Base-by-base conservation (phyloP, 1,140 invertebrate species). In the Pogonus chalceus region DNA sequence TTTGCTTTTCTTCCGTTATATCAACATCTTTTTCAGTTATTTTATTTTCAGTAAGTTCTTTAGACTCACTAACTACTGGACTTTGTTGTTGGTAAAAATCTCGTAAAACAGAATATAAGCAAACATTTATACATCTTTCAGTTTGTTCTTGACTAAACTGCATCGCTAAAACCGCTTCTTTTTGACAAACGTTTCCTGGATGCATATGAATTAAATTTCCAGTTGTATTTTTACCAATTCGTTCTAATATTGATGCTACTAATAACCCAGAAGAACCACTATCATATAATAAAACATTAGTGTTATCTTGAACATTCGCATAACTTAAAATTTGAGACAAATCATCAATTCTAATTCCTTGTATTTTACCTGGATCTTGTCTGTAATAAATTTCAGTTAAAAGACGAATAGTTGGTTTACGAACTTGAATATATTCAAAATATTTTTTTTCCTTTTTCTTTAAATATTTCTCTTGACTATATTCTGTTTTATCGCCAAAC, bases 381-480 rank as follows among this genome's bases (percentile, higher is more conserved):
- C 77, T 77, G 61, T 85, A 90, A 64, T 90, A 86, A 63, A 93
- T 84, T 59, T 92, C 84, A 16, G 83, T 73, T 22, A 96, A 70
- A 1, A 86, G 66, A 47, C 84, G 72, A 52, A 93, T 77, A 23
- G 77, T 88, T 0, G 92, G 89, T 63, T 79, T 82, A 14, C 82
- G 70, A 26, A 93, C 77, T 54, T 83, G 82, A 18, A 92, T 70
- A 63, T 81, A 87, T 61, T 88, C 84, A 66, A 81, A 87, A 69
- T 94, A 95, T 67, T 95, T 95, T 58, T 85, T 87, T 60, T 91
- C 87, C 69, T 97, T 97, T 67, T 96, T 96, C 48, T 84, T 87
- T 4, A 97, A 78, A 69, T 96, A 97, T 68, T 97, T 97, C 60
- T 92, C 87, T 70, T 96, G 91, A 0, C 92, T 89, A 69, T 85